Percentiles rank a stretch among this genome's conserved stretches.
Conservation (phyloP, 2,113 vertebrate species). For the Triplophysa tibetana region DNA sequence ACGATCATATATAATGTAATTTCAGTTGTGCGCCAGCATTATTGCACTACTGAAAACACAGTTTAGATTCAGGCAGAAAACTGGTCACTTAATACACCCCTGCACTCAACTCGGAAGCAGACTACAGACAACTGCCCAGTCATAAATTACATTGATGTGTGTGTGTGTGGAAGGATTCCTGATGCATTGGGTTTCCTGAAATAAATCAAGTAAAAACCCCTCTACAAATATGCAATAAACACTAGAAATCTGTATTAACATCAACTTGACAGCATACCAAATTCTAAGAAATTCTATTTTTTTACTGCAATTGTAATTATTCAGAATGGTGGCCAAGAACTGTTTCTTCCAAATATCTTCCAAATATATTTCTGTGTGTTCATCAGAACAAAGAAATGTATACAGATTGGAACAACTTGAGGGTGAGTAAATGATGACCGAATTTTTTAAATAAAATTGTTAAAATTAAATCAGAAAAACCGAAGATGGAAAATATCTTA, state of each 20-base stretch:
- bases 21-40: not conserved
- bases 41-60: constrained; percentile 43
- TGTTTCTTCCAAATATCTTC: too few relatives aligned
- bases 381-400: too few relatives aligned
- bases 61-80: constrained; percentile 36
- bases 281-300: not conserved
- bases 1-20: not conserved
- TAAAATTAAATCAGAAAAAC: too few relatives aligned
- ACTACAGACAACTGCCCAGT: constrained; percentile 62
- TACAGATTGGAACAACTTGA: too few relatives aligned
- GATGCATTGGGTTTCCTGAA: not conserved
- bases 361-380: too few relatives aligned
- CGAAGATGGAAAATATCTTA: too few relatives aligned
- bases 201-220: constrained; percentile 1
- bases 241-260: not conserved
- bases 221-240: constrained; percentile 4
- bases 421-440: too few relatives aligned
- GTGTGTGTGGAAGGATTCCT: constrained; percentile 18
- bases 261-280: not conserved
- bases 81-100: constrained; percentile 47
- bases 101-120: constrained; percentile 52
- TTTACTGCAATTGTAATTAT: too few relatives aligned
- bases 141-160: constrained; percentile 64
- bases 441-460: too few relatives aligned
- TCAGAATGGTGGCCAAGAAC: too few relatives aligned